These are phyloP conservation scores for Eupsilia transversa DNA, from an alignment of 2,888 invertebrate species.

Conservation along the genomic window DNA sequence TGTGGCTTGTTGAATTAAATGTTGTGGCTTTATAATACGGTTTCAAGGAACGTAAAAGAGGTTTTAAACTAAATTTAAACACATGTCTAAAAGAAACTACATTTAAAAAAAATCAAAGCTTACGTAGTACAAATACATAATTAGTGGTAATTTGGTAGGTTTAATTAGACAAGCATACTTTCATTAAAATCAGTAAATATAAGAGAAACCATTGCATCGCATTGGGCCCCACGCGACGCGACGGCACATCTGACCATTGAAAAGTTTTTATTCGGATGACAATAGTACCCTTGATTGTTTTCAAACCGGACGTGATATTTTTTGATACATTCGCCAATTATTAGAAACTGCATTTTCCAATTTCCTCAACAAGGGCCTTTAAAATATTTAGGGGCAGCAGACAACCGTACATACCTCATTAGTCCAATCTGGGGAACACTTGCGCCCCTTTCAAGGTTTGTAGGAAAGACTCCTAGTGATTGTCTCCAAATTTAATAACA, in stretches of 20 bases:
- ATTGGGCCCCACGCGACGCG: no score
- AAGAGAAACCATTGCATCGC: background rate
- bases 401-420: constrained; percentile 55
- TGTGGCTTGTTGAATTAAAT: no score
- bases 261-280: background rate
- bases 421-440: constrained; percentile 67
- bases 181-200: no score
- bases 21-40: no score
- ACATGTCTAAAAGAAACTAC: no score
- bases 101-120: no score
- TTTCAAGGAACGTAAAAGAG: no score
- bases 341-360: constrained; percentile 29
- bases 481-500: constrained; percentile 87
- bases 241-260: no score
- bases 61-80: no score
- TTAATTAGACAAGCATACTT: no score
- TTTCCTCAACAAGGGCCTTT: constrained; percentile 29
- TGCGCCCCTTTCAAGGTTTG: constrained; percentile 59
- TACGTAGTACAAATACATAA: no score
- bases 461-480: constrained; percentile 74
- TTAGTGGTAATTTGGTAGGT: no score
- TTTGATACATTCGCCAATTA: constrained; percentile 3
- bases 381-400: constrained; percentile 24
- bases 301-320: constrained; percentile 2
- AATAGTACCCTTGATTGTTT: background rate